These are phyloP conservation scores for Nephrocerus scutellatus DNA, from an alignment of 2,888 invertebrate species.

Conservation along the genomic window DNA sequence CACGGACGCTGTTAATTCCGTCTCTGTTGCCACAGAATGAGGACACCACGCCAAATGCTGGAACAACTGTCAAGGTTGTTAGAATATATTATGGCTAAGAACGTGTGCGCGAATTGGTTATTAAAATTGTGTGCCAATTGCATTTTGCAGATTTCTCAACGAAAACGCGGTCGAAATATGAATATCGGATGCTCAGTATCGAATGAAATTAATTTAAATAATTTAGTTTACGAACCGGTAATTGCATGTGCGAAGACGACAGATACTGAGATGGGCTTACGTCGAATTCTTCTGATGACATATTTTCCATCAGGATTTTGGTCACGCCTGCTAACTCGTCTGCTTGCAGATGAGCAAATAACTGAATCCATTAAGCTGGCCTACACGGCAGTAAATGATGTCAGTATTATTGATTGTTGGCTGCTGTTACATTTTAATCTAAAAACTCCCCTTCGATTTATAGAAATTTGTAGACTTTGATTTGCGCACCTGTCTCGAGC, in stretches of 20 bases:
- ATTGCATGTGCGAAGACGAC: constrained; percentile 7
- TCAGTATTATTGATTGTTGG: constrained; percentile 29
- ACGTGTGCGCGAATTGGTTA: not conserved
- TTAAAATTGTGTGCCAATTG: not conserved
- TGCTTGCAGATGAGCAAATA: constrained; percentile 81
- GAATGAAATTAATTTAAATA: constrained; percentile 40
- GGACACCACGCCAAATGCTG: constrained; percentile 45
- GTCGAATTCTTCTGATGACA: constrained; percentile 81
- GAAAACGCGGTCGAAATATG: constrained; percentile 36
- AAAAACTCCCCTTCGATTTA: not conserved
- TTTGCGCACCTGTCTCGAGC: constrained; percentile 39
- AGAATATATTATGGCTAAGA: no score
- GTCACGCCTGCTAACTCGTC: constrained; percentile 87
- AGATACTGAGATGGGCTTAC: constrained; percentile 31
- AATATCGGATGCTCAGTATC: constrained; percentile 39
- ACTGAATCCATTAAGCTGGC: constrained; percentile 69
- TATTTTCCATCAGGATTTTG: constrained; percentile 99
- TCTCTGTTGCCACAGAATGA: constrained; percentile 81
- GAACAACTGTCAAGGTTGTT: constrained; percentile 40
- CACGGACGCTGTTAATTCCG: constrained; percentile 81
- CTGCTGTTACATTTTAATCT: constrained; percentile 13
- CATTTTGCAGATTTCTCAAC: constrained; percentile 34
- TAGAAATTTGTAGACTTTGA: constrained; percentile 40
- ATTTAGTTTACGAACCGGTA: constrained; percentile 34
- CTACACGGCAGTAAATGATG: constrained; percentile 66